These are phyloP conservation scores for Characodon lateralis DNA, from an alignment of 2,797 vertebrate genomes.

Conservation along the genomic window DNA sequence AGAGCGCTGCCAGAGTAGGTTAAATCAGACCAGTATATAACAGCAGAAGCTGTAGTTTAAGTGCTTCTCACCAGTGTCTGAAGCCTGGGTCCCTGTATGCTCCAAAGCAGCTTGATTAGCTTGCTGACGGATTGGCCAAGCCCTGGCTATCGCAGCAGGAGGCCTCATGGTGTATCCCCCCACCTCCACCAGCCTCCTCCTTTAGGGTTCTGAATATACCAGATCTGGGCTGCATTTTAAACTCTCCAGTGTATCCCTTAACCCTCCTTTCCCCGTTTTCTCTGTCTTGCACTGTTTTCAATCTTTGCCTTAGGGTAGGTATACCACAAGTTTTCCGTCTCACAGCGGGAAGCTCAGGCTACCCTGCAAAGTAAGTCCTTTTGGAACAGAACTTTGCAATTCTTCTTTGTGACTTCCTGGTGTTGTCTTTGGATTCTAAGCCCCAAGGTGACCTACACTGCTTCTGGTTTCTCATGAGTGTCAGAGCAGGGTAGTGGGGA, in stretches of 20 bases:
- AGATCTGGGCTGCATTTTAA: constrained; percentile 55
- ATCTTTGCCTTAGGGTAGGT: constrained; percentile 31
- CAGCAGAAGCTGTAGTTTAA: constrained; percentile 52
- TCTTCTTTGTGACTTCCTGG: constrained; percentile 4
- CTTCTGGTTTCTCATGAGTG: constrained; percentile 6
- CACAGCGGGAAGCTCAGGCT: constrained; percentile 38
- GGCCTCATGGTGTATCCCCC: constrained; percentile 22
- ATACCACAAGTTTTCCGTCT: constrained; percentile 44
- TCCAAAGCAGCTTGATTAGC: constrained; percentile 79
- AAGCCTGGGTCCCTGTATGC: constrained; percentile 49
- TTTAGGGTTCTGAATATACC: constrained; percentile 36
- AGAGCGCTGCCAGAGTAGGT: constrained; percentile 62
- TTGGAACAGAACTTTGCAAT: constrained; percentile 31
- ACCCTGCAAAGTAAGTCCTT: constrained; percentile 20
- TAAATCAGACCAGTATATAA: constrained; percentile 72
- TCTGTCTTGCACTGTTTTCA: constrained; percentile 47
- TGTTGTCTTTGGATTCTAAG: constrained; percentile 12
- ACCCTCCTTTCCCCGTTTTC: constrained; percentile 27
- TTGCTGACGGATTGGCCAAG: constrained; percentile 74
- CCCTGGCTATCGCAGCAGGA: constrained; percentile 65
- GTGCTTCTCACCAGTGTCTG: constrained; percentile 36
- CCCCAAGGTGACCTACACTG: constrained; percentile 18
- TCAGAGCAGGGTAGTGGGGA: constrained; percentile 1
- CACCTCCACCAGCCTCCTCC: constrained; percentile 12
- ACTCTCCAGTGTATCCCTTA: constrained; percentile 22